These are phyloP conservation scores for Fundulus diaphanus DNA, from an alignment of 2,797 vertebrate genomes.

Conservation along the genomic window DNA sequence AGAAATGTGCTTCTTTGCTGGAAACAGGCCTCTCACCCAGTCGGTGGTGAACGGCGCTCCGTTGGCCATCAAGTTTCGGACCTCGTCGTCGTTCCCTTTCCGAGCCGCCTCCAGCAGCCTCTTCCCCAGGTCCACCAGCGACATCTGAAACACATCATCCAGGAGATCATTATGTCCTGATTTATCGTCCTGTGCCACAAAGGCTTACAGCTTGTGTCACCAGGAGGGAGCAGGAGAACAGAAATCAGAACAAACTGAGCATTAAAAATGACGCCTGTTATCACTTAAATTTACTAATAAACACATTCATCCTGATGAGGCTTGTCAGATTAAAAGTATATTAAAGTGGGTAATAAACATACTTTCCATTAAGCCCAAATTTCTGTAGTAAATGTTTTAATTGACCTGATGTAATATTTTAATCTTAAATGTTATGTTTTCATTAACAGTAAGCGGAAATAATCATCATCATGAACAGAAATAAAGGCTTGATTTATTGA, in stretches of 20 bases:
- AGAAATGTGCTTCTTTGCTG: no score
- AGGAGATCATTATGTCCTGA: background rate
- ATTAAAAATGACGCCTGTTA: no score
- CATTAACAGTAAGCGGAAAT: background rate
- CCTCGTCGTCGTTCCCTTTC: constrained; percentile 92
- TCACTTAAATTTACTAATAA: no score
- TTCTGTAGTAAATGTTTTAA: background rate
- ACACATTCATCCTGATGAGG: background rate
- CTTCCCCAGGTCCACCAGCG: constrained; percentile 93
- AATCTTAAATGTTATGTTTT: background rate
- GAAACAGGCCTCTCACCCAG: constrained; percentile 82
- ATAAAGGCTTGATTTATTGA: background rate
- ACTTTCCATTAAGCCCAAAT: background rate
- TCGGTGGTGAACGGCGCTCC: constrained; percentile 94
- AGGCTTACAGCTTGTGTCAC: no score
- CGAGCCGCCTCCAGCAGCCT: constrained; percentile 91
- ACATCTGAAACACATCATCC: constrained; percentile 81
- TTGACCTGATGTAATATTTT: background rate
- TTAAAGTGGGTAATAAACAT: no score
- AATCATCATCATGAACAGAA: background rate
- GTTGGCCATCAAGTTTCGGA: constrained; percentile 89
- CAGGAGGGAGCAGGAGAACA: no score
- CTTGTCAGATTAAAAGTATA: background rate
- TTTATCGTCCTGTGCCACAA: background rate
- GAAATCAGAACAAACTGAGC: no score